These are phyloP conservation scores for Octomys mimax DNA, from an alignment of 2,797 vertebrate genomes.

Conservation along the genomic window DNA sequence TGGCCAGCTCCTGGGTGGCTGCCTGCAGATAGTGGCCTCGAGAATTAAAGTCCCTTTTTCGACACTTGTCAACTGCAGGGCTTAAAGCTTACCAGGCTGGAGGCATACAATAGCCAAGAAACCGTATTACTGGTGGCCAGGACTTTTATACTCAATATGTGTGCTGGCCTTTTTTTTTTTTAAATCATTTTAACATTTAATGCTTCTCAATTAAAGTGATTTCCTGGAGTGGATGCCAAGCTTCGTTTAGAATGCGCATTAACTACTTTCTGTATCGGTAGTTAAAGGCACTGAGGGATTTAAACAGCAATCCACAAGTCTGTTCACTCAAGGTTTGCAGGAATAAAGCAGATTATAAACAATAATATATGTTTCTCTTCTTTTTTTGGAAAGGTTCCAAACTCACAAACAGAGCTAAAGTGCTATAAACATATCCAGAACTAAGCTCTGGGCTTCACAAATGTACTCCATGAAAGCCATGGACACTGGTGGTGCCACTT, in stretches of 20 bases:
- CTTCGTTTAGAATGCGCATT: slow-evolving; percentile 89
- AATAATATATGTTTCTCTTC: slow-evolving; percentile 90
- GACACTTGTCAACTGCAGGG: slow-evolving; percentile 64
- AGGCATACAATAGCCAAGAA: slow-evolving; percentile 52
- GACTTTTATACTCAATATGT: slow-evolving; percentile 73
- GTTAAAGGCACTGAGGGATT: slow-evolving; percentile 95
- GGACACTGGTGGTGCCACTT: background rate
- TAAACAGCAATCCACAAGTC: slow-evolving; percentile 92
- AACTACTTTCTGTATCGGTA: slow-evolving; percentile 92
- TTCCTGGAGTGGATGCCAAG: slow-evolving; percentile 92
- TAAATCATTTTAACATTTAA: slow-evolving; percentile 94
- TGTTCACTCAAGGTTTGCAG: slow-evolving; percentile 91
- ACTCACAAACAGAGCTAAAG: slow-evolving; percentile 90
- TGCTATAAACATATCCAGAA: slow-evolving; percentile 90
- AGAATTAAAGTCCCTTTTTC: slow-evolving; percentile 60
- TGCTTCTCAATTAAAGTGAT: slow-evolving; percentile 94
- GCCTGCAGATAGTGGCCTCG: background rate
- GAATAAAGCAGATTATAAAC: slow-evolving; percentile 95
- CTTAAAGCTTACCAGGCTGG: slow-evolving; percentile 53
- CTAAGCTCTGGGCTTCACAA: slow-evolving; percentile 80
- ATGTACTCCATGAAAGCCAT: slow-evolving; percentile 82
- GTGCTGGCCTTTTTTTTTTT: slow-evolving; percentile 76
- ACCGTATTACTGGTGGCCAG: slow-evolving; percentile 46
- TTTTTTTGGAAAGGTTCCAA: slow-evolving; percentile 90
- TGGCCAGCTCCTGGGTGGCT: slow-evolving; percentile 34